A percentile compares a stretch with the other conserved stretches of the same genome.
phyloP scores from a whole-genome alignment of 2,113 vertebrate genomes.

The Protobothrops mucrosquamatus region DNA sequence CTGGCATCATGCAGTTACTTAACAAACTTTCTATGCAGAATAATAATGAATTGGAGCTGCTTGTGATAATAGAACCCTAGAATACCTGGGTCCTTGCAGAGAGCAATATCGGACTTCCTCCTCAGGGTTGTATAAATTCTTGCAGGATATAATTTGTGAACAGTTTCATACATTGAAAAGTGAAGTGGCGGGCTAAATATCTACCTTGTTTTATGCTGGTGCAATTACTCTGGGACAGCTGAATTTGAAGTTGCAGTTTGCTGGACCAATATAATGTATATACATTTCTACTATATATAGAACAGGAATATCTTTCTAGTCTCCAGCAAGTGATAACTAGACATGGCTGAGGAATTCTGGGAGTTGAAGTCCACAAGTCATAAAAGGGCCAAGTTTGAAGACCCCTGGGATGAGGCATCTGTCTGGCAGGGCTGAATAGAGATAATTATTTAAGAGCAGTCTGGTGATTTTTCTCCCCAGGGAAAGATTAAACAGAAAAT shows the following conservation, averaged over 20 bases:
- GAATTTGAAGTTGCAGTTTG: neutral
- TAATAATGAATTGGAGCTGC: neutral
- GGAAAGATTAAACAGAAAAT: neutral
- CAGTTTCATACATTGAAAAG: neutral
- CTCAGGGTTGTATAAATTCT: neutral
- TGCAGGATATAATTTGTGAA: neutral
- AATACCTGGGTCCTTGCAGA: neutral
- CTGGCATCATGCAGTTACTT: neutral
- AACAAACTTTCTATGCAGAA: neutral
- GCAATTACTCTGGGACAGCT: neutral
- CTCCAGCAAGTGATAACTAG: no score
- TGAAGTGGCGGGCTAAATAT: neutral
- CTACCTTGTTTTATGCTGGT: neutral
- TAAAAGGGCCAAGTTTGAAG: no score
- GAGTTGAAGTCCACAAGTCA: no score
- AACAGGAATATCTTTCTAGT: neutral
- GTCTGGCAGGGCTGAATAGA: neutral
- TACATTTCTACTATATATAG: neutral
- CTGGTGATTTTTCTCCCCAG: neutral
- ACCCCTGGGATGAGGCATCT: neutral
- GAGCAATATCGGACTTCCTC: neutral
- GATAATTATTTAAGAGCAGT: neutral
- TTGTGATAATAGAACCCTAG: neutral
- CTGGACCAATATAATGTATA: neutral
- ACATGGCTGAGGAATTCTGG: no score